phyloP scores from a whole-genome alignment of 2,888 invertebrate species.

The Nomada flava region DNA sequence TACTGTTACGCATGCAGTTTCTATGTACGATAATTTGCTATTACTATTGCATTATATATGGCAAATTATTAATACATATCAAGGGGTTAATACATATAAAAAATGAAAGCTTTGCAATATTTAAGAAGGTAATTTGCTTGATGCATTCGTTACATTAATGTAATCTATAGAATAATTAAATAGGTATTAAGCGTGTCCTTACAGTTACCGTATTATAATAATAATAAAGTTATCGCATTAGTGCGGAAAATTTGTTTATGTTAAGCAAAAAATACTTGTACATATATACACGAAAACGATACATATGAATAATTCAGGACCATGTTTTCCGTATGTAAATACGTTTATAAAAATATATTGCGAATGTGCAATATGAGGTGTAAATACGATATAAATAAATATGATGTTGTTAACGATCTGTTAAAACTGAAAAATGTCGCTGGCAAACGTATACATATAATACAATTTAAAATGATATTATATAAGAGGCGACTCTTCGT shows the following conservation, averaged over 20 bases:
- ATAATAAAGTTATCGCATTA: constrained; percentile 39
- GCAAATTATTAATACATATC: neutral
- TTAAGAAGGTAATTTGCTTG: constrained; percentile 55
- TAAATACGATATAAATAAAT: constrained; percentile 69
- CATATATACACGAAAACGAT: constrained; percentile 75
- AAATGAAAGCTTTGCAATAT: constrained; percentile 42
- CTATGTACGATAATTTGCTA: too few species aligned
- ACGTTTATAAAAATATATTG: constrained; percentile 65
- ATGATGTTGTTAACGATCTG: constrained; percentile 49
- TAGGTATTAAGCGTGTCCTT: constrained; percentile 39
- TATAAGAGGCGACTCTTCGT: constrained; percentile 77
- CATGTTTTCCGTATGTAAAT: constrained; percentile 80
- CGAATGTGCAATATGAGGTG: constrained; percentile 56
- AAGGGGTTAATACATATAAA: constrained; percentile 9
- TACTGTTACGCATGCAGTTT: too few species aligned
- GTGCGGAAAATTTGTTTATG: constrained; percentile 47
- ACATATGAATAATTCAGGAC: constrained; percentile 82
- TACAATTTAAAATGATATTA: constrained; percentile 26
- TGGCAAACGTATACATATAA: constrained; percentile 48
- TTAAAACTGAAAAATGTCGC: constrained; percentile 38
- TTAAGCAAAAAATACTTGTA: constrained; percentile 68
- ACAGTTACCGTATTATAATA: neutral
- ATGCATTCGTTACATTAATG: constrained; percentile 26
- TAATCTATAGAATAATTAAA: constrained; percentile 26
- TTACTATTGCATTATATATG: too few species aligned